Base-by-base conservation (phyloP, 2,888 invertebrate species). In the Drosophila atripex region DNA sequence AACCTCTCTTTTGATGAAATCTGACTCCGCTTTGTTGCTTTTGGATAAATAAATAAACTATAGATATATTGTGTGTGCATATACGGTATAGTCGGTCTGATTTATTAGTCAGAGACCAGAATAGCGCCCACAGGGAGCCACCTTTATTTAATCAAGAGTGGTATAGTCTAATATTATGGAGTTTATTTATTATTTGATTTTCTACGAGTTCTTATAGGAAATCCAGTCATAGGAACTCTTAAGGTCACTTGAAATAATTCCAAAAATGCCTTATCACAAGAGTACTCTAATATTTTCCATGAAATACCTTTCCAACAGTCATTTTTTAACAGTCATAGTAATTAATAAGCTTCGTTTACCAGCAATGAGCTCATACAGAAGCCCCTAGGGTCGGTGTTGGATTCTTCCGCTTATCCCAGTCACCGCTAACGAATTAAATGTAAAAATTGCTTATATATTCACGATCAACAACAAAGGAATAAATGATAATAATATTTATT, bases 21-120 rank as follows among this genome's bases (percentile, higher is more conserved):
- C 41, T 21, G 51, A 86, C 56, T 65, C 84, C 35, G 16, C 32
- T 56, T 41, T 52, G 25, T 74, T 64, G 53, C 23, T 4, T 50
- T 9, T 57, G 38, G 50, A n/a, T 30, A 71, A 77, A 61, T 65
- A 71, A 56, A 76, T 57, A 43, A 18, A 6, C 41, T 12, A 16
- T 28, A 32, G 38, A 45, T 43, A 12, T n/a, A 25, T 28, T 9
- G 11, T 2, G 6, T n/a, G n/a, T n/a, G n/a, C n/a, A n/a, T n/a
- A n/a, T n/a, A n/a, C n/a, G n/a, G n/a, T n/a, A n/a, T n/a, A n/a
- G 2, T 32, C 3, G 4, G 12, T 16, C 6, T 14, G 28, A 41
- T 21, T 30, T n/a, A 25, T 39, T 47, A 2, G 5, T 28, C n/a
- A 23, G 9, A 50, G 21, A 50, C 32, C 25, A 32, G 25, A 49